Conservation (phyloP, 2,797 vertebrate genomes). For the Thunnus albacares region DNA sequence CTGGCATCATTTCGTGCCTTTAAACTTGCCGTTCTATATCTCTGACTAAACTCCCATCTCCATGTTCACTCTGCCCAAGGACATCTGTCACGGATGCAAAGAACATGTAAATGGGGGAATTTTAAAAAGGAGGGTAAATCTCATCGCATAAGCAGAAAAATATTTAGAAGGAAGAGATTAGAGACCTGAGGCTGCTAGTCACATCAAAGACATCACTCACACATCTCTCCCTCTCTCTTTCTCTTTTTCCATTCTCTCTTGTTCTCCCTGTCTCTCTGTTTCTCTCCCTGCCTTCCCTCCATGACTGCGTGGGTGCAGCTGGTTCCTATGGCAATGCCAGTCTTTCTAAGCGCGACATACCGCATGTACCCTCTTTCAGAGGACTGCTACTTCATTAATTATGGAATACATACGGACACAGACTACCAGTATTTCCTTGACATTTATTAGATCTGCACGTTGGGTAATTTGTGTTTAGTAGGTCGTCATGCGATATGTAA, state of each 20-base stretch:
- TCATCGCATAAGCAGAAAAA: slow-evolving; percentile 68
- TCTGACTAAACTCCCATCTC: slow-evolving; percentile 50
- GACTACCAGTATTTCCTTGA: slow-evolving; percentile 32
- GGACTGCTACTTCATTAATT: slow-evolving; percentile 56
- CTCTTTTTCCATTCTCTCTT: slow-evolving; percentile 35
- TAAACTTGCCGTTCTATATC: slow-evolving; percentile 27
- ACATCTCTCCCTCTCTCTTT: slow-evolving; percentile 39
- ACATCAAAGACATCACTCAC: slow-evolving; percentile 77
- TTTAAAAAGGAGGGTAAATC: slow-evolving; percentile 48
- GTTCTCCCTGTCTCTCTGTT: slow-evolving; percentile 46
- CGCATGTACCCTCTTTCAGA: slow-evolving; percentile 58
- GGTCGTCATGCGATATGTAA: slow-evolving; percentile 12
- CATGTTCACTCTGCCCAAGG: slow-evolving; percentile 53
- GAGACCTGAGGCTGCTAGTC: slow-evolving; percentile 72
- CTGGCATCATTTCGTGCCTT: slow-evolving; percentile 49
- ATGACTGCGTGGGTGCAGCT: slow-evolving; percentile 71
- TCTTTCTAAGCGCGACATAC: slow-evolving; percentile 66
- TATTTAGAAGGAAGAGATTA: slow-evolving; percentile 74
- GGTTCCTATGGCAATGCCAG: slow-evolving; percentile 81
- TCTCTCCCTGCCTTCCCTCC: slow-evolving; percentile 60
- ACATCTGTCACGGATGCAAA: slow-evolving; percentile 65
- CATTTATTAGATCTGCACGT: slow-evolving; percentile 46
- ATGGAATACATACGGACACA: slow-evolving; percentile 40
- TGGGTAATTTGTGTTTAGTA: slow-evolving; percentile 37
- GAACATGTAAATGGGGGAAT: slow-evolving; percentile 54